Evolutionary conservation across 2,888 invertebrate species (phyloP).

Genomic region (Drosophila paranaensis): DNA sequence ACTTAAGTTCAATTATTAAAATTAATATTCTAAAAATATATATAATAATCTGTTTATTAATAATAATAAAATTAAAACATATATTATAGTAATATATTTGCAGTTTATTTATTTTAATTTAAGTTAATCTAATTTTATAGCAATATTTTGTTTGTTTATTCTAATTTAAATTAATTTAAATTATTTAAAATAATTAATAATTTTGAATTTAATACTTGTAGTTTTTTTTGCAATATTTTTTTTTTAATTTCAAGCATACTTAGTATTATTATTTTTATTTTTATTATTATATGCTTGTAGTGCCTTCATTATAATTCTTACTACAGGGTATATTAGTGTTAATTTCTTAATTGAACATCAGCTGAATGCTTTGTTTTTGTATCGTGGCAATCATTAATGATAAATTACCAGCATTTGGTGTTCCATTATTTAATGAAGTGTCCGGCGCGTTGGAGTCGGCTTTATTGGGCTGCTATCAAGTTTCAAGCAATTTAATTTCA

Average conservation of each 20-base stretch:
- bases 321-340: conserved; percentile 14
- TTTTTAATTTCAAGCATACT: background rate
- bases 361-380: conserved; percentile 9
- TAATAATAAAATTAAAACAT: no score
- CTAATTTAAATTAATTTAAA: no score
- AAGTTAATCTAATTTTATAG: no score
- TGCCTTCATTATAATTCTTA: no score
- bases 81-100: no score
- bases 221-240: background rate
- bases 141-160: background rate
- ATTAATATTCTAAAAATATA: no score
- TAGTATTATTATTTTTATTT: background rate
- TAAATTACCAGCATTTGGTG: conserved; percentile 75
- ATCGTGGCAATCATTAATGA: conserved; percentile 74
- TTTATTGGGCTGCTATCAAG: conserved; percentile 56
- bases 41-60: no score
- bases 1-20: no score
- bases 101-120: no score
- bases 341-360: background rate
- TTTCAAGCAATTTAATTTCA: conserved; percentile 54
- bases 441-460: conserved; percentile 38
- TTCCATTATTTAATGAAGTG: conserved; percentile 77
- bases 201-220: no score
- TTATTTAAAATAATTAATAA: no score
- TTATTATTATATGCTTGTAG: background rate